These are phyloP conservation scores for Netelia melanura DNA, from an alignment of 2,888 invertebrate genomes.

Conservation along the genomic window DNA sequence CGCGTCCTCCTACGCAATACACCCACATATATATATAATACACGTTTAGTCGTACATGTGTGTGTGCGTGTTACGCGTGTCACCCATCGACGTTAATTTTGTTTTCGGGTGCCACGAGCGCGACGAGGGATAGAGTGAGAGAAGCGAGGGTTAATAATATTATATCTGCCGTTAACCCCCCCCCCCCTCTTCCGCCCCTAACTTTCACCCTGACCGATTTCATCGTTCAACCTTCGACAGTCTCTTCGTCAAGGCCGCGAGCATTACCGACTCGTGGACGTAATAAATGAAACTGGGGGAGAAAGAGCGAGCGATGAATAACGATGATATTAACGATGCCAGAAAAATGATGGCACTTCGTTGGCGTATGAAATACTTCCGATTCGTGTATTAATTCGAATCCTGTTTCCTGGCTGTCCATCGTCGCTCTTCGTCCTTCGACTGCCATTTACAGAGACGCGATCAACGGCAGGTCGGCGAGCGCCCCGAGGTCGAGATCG, in stretches of 20 bases:
- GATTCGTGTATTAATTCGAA: conserved; percentile 45
- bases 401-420: conserved; percentile 22
- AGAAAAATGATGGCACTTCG: conserved; percentile 14
- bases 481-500: conserved; percentile 36
- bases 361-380: conserved; percentile 14
- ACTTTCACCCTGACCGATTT: conserved; percentile 16
- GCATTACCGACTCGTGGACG: conserved; percentile 31
- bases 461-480: background rate
- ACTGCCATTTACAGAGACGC: conserved; percentile 42
- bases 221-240: conserved; percentile 40
- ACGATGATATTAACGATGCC: conserved; percentile 9
- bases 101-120: conserved; percentile 12
- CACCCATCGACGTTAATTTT: conserved; percentile 38
- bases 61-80: background rate
- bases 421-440: conserved; percentile 54
- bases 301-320: conserved; percentile 12
- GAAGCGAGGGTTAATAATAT: conserved; percentile 18
- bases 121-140: background rate
- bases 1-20: background rate
- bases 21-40: background rate
- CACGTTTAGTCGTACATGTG: background rate
- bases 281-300: conserved; percentile 51
- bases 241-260: conserved; percentile 21
- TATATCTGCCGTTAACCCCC: conserved; percentile 1
- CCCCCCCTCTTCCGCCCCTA: background rate